Base-by-base conservation (phyloP, 2,888 invertebrate genomes). In the Ennomos erosarius region DNA sequence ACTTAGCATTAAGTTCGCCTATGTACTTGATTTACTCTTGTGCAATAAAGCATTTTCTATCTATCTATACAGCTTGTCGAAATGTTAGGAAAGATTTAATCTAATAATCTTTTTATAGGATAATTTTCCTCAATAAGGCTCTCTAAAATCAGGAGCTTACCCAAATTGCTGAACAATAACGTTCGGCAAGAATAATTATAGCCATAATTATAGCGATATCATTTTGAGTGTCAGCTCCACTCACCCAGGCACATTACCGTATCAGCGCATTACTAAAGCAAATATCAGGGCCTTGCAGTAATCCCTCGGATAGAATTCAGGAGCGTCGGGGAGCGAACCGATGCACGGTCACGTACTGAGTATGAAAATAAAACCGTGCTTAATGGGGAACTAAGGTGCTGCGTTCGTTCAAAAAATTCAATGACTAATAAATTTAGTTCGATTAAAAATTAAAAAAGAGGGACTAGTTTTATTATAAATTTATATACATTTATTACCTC, bases 301-400 rank as follows among this genome's bases (percentile, higher is more conserved):
- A 56, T 56, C 56, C 56, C 48, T 48, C 48, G 38, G 48, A 42
- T 13, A 12, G 48, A 40, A 36, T 60, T 43, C 43, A 10, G 37
- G 33, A 12, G 10, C 10, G n/a, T 79, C 76, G 76, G 75, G 72
- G 43, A 36, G 10, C 34, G 26, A 26, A 44, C 81, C 78, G 77
- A 88, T 89, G 90, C 89, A 79, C 48, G 73, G 86, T 82, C 90
- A 90, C 89, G 90, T 86, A 68, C 70, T 51, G 46, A 58, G 71
- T 76, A 81, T 84, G 80, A 82, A 85, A 84, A 84, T 85, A 85
- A 80, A 77, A 75, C 70, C 61, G 61, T 62, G 55, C 61, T 62
- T 59, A 64, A 67, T 69, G 67, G 61, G 65, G 53, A 54, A 37
- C 55, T 69, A 71, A 70, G 57, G 73, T 71, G 74, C 60, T 67